Evolutionary conservation across 2,797 vertebrate genomes (phyloP), one percentile per base, ranked within the genome.

Genomic region (Myotis findleyi): DNA sequence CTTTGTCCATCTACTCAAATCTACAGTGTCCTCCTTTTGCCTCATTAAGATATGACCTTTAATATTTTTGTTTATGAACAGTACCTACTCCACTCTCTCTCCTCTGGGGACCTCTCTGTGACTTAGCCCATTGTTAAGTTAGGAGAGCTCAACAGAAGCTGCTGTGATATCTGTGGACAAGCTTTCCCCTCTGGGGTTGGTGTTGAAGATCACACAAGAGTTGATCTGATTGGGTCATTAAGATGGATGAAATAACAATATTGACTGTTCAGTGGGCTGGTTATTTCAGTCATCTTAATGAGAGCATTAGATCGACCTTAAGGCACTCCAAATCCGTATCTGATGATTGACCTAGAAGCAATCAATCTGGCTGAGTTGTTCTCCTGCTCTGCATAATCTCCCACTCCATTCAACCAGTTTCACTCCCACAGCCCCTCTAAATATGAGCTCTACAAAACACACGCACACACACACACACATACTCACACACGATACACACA

Each of bases 251-350:
- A 97, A 95, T 96, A 92, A 94, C 93, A 86, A 81, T 95, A 97
- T 97, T 92, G 97, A 97, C 97, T 89, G n/a, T 94, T 86, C 36
- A 66, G 90, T 86, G 82, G 87, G 79, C 92, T 96, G 93, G 57
- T 92, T 97, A 96, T 96, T 97, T 94, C 86, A 81, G 93, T 96
- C 95, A 97, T 96, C 73, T 96, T 97, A 97, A 97, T 97, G 96
- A 97, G 96, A 97, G 93, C 94, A 97, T 97, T 97, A 97, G 85
- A 96, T 97, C n/a, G 90, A 97, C 93, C 88, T 82, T 72, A 71
- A 92, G 53, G 82, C 95, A 89, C 80, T 95, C 79, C 75, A 95
- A 96, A 97, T 96, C 95, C 86, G 94, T 94, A 97, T 95, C 96
- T 97, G 97, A 89, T 97, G 88, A 97, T 96, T 97, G 96, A 96